phyloP scores from a whole-genome alignment of 1,140 invertebrate genomes.

The Charaxes varanes region DNA sequence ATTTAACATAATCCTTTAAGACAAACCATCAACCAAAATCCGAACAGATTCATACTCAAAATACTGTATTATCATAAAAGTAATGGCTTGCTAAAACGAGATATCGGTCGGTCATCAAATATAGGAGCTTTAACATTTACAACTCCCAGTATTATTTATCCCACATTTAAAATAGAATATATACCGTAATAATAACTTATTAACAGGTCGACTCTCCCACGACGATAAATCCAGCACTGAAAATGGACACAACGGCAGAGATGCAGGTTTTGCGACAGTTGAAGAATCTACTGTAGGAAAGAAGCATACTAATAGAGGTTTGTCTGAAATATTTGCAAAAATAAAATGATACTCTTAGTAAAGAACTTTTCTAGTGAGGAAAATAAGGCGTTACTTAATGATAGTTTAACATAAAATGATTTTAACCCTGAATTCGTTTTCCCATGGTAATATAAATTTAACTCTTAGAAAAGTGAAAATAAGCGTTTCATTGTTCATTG shows the following conservation, averaged over 20 bases:
- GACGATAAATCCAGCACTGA: slow-evolving; percentile 1
- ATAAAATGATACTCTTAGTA: background rate
- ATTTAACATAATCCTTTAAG: no score
- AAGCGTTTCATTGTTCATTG: no score
- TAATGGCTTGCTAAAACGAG: no score
- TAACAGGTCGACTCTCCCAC: slow-evolving; percentile 8
- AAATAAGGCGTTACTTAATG: background rate
- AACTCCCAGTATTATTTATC: background rate
- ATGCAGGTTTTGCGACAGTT: slow-evolving; percentile 44
- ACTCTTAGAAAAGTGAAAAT: no score
- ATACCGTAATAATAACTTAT: background rate
- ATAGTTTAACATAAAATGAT: no score
- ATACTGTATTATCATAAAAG: no score
- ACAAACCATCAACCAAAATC: no score
- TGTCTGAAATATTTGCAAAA: slow-evolving; percentile 1
- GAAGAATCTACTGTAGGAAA: slow-evolving; percentile 49
- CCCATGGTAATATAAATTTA: no score
- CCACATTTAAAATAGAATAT: background rate
- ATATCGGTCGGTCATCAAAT: no score
- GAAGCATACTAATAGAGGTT: slow-evolving; percentile 31
- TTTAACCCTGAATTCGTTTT: no score
- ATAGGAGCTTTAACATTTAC: no score
- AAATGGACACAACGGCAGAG: background rate
- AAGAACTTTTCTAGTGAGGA: background rate
- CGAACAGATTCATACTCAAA: no score